These are phyloP conservation scores for Typhlichthys eigenmanni DNA, from an alignment of 2,797 vertebrate genomes.

Conservation along the genomic window DNA sequence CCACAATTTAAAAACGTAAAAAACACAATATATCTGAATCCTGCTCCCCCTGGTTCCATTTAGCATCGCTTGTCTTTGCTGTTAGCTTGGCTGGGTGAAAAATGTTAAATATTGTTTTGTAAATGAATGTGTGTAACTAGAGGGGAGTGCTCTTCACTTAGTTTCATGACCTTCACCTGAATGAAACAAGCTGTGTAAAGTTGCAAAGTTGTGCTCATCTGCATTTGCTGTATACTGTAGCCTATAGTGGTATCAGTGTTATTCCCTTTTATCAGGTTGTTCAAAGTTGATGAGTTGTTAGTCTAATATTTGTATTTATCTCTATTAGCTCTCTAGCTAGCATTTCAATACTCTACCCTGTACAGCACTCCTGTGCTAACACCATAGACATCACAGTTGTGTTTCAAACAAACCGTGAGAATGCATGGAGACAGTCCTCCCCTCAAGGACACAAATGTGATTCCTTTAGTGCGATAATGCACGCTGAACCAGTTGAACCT, in stretches of 20 bases:
- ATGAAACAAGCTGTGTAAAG: constrained; percentile 23
- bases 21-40: too few species aligned
- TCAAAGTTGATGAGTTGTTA: not conserved
- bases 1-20: constrained; percentile 57
- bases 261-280: constrained; percentile 60
- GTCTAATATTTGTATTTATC: too few species aligned
- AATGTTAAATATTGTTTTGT: constrained; percentile 35
- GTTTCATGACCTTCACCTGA: constrained; percentile 2
- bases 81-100: constrained; percentile 21
- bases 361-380: too few species aligned
- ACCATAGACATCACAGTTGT: too few species aligned
- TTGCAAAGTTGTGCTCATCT: constrained; percentile 26
- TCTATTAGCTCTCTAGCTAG: too few species aligned
- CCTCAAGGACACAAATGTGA: too few species aligned
- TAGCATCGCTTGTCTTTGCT: constrained; percentile 28
- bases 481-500: too few species aligned
- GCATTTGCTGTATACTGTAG: constrained; percentile 28
- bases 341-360: too few species aligned
- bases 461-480: too few species aligned
- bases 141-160: constrained; percentile 19
- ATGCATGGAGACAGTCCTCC: too few species aligned
- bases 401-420: too few species aligned
- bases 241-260: constrained; percentile 6
- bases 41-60: constrained; percentile 42
- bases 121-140: constrained; percentile 24